Evolutionary conservation across 2,113 vertebrate genomes (phyloP).

Genomic region (Helogale parvula): DNA sequence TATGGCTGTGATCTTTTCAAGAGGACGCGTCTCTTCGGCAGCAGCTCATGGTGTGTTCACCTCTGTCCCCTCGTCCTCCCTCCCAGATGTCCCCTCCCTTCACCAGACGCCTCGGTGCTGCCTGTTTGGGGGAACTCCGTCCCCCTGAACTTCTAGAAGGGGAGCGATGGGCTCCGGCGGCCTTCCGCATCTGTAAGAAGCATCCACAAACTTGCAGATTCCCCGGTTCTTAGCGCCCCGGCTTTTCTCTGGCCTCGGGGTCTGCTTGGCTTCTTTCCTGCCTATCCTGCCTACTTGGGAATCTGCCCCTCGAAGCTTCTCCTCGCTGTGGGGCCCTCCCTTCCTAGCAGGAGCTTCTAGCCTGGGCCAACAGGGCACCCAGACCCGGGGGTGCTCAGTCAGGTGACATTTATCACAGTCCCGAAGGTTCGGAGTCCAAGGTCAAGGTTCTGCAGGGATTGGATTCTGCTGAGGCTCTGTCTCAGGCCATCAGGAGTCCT

Average conservation of each 20-base stretch:
- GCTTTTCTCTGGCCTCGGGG: not conserved
- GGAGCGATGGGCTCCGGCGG: not conserved
- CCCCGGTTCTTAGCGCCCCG: not conserved
- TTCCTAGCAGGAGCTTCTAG: not conserved
- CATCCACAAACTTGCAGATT: too few relatives aligned
- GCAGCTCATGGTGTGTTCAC: not conserved
- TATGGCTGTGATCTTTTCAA: not conserved
- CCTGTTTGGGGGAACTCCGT: not conserved
- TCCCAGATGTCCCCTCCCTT: not conserved
- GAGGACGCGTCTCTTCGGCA: not conserved
- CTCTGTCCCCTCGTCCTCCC: not conserved
- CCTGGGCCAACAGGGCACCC: not conserved
- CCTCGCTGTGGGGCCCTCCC: not conserved
- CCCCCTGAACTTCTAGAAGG: not conserved
- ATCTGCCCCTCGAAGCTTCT: not conserved
- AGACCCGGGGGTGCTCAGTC: not conserved
- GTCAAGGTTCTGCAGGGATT: not conserved
- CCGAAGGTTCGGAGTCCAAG: not conserved
- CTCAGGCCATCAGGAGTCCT: not conserved
- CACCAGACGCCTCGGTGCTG: not conserved
- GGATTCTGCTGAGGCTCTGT: not conserved
- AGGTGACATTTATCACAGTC: not conserved
- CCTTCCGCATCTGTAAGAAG: not conserved
- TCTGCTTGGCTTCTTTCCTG: not conserved
- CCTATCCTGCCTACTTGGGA: not conserved